Base-by-base conservation (phyloP, 2,888 invertebrate genomes). In the Mythimna vitellina region DNA sequence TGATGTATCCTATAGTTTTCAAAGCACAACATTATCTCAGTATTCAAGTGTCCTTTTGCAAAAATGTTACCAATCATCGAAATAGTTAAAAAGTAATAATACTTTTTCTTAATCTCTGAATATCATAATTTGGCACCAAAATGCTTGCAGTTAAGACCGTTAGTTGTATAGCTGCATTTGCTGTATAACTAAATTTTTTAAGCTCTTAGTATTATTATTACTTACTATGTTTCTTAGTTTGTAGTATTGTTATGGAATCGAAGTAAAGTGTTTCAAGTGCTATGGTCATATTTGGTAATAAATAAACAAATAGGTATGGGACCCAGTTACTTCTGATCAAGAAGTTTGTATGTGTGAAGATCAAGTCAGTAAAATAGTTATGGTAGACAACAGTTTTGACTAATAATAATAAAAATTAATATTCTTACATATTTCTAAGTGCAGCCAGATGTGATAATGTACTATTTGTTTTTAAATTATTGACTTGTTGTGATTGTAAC, bases 401-500 rank as follows among this genome's bases (percentile, higher is more conserved):
- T 68, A 62, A 82, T 72, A 64, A 81, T 66, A 56, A 73, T 80
- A 65, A 51, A 80, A 70, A 67, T 76, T 65, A 77, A 81, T 66
- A 81, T 60, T 66, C 29, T 63, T 76, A 81, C 65, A 78, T 79
- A 78, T 72, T 82, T 82, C 53, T 83, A 83, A 80, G 75, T 70
- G 76, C 80, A 82, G 69, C 60, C 82, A 74, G 80, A 84, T 84
- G 84, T 84, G 84, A 86, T 86, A 84, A 86, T 72, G 75, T 76
- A 76, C 66, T 83, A 61, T 69, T 73, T 86, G 70, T 84, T 81
- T 76, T 76, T 81, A 86, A 86, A 84, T 86, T 86, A 82, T 84
- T 84, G 73, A 84, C 73, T 78, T 84, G 83, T 86, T 84, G 86
- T 84, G 74, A 86, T 84, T 81, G 78, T 83, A 84, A 78, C 78